Evolutionary conservation across 2,797 vertebrate species (phyloP), one percentile per base, ranked within the genome.

Genomic region (Rhadinocentrus ornatus): DNA sequence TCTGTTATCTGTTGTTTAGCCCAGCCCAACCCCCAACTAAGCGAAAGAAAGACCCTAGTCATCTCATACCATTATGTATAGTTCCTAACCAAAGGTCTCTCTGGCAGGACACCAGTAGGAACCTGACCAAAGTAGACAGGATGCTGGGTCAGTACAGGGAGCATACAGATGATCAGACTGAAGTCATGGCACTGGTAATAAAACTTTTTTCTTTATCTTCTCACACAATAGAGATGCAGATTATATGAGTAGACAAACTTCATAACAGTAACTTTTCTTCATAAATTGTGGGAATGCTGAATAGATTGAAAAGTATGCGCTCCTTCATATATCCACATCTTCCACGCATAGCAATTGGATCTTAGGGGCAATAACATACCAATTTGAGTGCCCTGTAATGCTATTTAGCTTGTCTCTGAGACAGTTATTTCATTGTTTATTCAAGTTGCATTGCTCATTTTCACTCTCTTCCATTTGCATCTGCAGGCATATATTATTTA

Each of bases 71-170:
- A 37, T 27, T 3, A 4, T 5, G 1, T 35, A 7, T 58, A 11
- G 8, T 58, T 26, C 1, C 39, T 31, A 37, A 69, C 24, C 5
- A 6, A 41, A 34, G 9, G 4, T 34, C 75, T 54, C 7, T 56
- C 16, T 78, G 34, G 4, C 60, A 99, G 97, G 97, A 97, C 80
- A 97, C 97, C 63, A 98, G 94, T 84, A 93, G 93, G 78, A 97
- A 97, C 89, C 88, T 99, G 72, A 93, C 83, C 74, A 96, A 95
- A 71, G 96, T 99, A 37, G 97, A 98, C 90, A 93, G 86, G 83
- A 96, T 98, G 94, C 92, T 99, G 82, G 96, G 96, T 66, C 95
- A 95, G 52, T 98, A 98, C 90, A 93, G 93, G 73, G 96, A 96
- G 12, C 94, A 96, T 63, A 95, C 94, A 78, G 93, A 94, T 18